phyloP scores from a whole-genome alignment of 35 echinoderm and acorn worm genomes.

The Heliocidaris erythrogramma region DNA sequence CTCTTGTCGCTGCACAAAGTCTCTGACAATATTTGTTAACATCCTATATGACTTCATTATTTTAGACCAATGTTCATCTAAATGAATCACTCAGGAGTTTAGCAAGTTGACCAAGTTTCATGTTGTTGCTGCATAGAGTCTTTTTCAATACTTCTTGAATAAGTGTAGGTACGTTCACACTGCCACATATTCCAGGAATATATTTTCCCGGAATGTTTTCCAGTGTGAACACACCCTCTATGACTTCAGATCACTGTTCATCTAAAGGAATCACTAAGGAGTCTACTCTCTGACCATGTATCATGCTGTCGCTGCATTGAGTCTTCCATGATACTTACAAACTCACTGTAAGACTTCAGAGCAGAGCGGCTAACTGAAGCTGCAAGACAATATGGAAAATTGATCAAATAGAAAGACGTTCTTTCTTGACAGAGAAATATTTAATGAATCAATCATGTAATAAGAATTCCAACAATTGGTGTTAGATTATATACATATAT shows the following conservation, averaged over 20 bases:
- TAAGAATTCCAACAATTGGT: too few relatives aligned
- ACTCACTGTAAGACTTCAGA: conserved; percentile 55
- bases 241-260: conserved; percentile 14
- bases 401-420: background rate
- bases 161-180: too few relatives aligned
- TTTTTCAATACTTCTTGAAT: background rate
- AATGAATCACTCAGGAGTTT: background rate
- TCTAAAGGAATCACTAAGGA: conserved; percentile 26
- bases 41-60: background rate
- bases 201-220: too few relatives aligned
- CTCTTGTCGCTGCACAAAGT: too few relatives aligned
- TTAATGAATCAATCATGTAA: too few relatives aligned
- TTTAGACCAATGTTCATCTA: conserved; percentile 23
- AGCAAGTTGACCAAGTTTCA: conserved; percentile 37
- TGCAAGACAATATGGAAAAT: background rate
- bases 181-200: too few relatives aligned
- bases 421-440: too few relatives aligned
- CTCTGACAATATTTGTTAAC: too few relatives aligned
- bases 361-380: conserved; percentile 52
- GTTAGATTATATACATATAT: too few relatives aligned
- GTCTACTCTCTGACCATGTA: conserved; percentile 45
- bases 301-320: conserved; percentile 45
- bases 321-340: conserved; percentile 57
- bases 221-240: conserved; percentile 32
- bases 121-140: conserved; percentile 46